Evolutionary conservation across 2,888 invertebrate genomes (phyloP), one percentile per base, ranked within the genome.

Genomic region (Trimorus sp.): DNA sequence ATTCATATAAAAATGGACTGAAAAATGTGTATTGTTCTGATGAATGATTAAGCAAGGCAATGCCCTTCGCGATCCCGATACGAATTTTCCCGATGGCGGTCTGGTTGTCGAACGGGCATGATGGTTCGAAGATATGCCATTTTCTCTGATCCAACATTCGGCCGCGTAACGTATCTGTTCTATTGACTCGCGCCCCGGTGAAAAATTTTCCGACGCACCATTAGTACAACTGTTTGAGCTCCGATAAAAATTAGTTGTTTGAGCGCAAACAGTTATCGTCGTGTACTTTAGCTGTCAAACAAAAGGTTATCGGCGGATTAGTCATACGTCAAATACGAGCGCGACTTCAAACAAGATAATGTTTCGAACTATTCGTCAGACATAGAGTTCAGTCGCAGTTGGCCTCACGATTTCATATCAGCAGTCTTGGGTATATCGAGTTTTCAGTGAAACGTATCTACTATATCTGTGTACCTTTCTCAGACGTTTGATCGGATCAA

Each of bases 321-420:
- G 62, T 62, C 48, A 36, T 48, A 48, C 11, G n/a, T 62, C 48
- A 62, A 16, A 62, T 12, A 62, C 45, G 45, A 62, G 16, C 48
- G 26, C 62, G n/a, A 62, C 62, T 62, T 62, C 48, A 62, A 62
- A 62, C 36, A 62, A 62, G 62, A 62, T 62, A 62, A 62, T 62
- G 16, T 16, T 62, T 48, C 48, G 26, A 48, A 48, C 59, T 59
- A 59, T 59, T 42, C 42, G 16, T 37, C 58, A 38, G 26, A 7
- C 40, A 15, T 42, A 59, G 16, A 59, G 48, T 59, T 59, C 11
- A 12, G 45, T 38, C 14, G 59, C 16, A 26, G 59, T 42, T 59
- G 42, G 11, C 12, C 11, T 45, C 42, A 16, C 8, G 15, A 15
- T 42, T 42, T 58, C 58, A n/a, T 58, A 58, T 58, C 58, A 58